phyloP scores from a whole-genome alignment of 2,888 invertebrate genomes.

The Nipponacmea schrenckii region DNA sequence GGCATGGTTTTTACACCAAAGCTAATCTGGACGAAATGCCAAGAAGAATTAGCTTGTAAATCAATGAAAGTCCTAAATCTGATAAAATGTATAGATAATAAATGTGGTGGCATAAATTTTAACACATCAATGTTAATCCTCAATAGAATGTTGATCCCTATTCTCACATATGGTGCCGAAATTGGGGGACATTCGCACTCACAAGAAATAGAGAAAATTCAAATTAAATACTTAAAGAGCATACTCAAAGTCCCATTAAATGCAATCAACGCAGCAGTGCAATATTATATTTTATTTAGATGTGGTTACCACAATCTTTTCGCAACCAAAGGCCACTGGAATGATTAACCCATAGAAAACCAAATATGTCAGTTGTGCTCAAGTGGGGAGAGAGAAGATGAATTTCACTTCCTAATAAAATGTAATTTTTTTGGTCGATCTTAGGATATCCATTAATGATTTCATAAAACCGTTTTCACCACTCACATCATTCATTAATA shows the following conservation, averaged over 20 bases:
- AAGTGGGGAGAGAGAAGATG: too few species aligned
- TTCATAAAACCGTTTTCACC: too few species aligned
- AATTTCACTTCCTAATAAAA: too few species aligned
- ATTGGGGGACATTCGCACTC: background rate
- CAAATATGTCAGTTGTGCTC: too few species aligned
- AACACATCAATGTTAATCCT: background rate
- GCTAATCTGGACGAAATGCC: constrained; percentile 5
- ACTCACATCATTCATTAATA: too few species aligned
- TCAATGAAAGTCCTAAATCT: constrained; percentile 14
- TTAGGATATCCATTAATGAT: too few species aligned
- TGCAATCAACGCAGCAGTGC: background rate
- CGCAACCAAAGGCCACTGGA: too few species aligned
- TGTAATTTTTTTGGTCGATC: too few species aligned
- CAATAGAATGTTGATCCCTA: background rate
- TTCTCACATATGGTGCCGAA: background rate
- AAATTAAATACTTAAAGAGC: background rate
- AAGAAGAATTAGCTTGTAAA: background rate
- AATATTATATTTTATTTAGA: too few species aligned
- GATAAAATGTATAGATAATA: background rate
- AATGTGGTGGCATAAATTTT: background rate
- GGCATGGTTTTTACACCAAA: constrained; percentile 11
- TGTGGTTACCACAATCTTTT: too few species aligned
- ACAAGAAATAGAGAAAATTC: background rate
- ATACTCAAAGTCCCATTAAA: too few species aligned
- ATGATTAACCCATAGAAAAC: too few species aligned